phyloP scores from a whole-genome alignment of 2,888 invertebrate species.

The Agonopterix alstromeriana region DNA sequence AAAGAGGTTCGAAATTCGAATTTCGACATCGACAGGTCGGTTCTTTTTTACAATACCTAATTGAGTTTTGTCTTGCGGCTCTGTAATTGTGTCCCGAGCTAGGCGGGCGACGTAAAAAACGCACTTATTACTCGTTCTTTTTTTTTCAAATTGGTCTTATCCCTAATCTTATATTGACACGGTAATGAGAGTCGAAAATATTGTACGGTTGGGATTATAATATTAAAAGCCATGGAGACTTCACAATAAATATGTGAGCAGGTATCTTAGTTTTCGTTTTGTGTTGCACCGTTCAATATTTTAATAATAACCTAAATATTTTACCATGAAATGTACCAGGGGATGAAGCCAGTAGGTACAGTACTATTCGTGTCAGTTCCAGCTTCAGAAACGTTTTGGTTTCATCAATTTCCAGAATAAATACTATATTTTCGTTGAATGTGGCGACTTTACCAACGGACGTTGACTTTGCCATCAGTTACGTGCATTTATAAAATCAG shows the following conservation, averaged over 20 bases:
- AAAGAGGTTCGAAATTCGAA: slow-evolving; percentile 27
- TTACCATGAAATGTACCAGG: no score
- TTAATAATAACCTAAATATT: no score
- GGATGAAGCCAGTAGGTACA: no score
- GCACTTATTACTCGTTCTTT: slow-evolving; percentile 46
- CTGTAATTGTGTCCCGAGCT: slow-evolving; percentile 46
- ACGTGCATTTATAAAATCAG: no score
- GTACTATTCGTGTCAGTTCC: no score
- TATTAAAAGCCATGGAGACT: slow-evolving; percentile 28
- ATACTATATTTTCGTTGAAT: no score
- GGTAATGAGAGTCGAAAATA: slow-evolving; percentile 70
- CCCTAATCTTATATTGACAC: slow-evolving; percentile 76
- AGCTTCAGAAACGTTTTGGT: no score
- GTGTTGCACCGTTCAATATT: no score
- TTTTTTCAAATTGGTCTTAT: slow-evolving; percentile 62
- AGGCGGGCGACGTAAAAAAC: slow-evolving; percentile 50
- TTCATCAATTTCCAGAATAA: no score
- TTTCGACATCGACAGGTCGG: slow-evolving; percentile 43
- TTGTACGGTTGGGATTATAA: slow-evolving; percentile 46
- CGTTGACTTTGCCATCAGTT: no score
- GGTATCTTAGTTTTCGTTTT: no score
- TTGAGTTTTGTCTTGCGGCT: slow-evolving; percentile 59
- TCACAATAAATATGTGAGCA: background rate
- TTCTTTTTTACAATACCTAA: slow-evolving; percentile 24
- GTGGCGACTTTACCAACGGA: no score